Conservation (phyloP, 2,888 invertebrate species). For the Pseudolycoriella hygida region DNA sequence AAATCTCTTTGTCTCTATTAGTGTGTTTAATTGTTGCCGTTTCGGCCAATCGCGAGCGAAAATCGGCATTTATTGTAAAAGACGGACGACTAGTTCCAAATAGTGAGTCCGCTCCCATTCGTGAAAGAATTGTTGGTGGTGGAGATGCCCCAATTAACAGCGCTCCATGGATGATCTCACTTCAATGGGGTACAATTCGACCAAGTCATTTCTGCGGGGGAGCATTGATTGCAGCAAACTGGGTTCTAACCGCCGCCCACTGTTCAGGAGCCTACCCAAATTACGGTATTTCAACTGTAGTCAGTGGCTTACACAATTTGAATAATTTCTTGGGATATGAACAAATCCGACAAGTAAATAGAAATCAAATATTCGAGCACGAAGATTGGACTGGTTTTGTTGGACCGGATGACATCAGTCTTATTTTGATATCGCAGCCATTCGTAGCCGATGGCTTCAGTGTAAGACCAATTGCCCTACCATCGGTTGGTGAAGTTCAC, state of each 20-base stretch:
- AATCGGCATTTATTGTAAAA: neutral
- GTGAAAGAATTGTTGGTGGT: slow-evolving; percentile 10
- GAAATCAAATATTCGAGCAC: neutral
- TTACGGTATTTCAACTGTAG: slow-evolving; percentile 5
- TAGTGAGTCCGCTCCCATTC: neutral
- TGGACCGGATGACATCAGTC: slow-evolving; percentile 10
- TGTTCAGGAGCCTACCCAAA: slow-evolving; percentile 8
- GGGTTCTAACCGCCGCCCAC: slow-evolving; percentile 12
- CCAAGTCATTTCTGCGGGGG: slow-evolving; percentile 9
- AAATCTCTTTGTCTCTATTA: no score
- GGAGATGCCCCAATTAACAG: slow-evolving; percentile 7
- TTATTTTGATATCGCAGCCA: slow-evolving; percentile 8
- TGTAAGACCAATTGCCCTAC: slow-evolving; percentile 12
- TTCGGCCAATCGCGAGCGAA: no score
- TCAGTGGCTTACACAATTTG: slow-evolving; percentile 8
- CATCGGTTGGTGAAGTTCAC: neutral
- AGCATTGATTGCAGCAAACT: slow-evolving; percentile 10
- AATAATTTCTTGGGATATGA: neutral
- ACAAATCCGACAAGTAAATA: neutral
- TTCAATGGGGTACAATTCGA: slow-evolving; percentile 1
- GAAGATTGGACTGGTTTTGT: slow-evolving; percentile 5
- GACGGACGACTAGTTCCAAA: neutral
- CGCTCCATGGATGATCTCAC: slow-evolving; percentile 9
- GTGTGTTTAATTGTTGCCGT: no score
- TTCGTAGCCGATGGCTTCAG: slow-evolving; percentile 7